phyloP scores from a whole-genome alignment of 2,888 invertebrate genomes.

The Ormyrus rosae region DNA sequence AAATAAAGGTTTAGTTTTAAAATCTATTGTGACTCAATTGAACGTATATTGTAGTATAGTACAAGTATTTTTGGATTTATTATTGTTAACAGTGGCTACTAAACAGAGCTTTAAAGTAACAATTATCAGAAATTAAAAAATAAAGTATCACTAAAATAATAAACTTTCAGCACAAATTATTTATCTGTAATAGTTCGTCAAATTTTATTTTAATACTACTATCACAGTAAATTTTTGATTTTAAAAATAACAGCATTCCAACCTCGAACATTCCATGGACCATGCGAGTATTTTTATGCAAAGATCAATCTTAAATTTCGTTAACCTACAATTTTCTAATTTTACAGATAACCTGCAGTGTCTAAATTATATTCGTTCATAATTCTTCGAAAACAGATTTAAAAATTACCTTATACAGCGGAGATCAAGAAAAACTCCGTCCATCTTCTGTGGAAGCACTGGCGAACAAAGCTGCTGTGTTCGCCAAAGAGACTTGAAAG shows the following conservation, averaged over 20 bases:
- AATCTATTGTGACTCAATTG: background rate
- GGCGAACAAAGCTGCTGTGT: background rate
- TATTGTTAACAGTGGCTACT: constrained; percentile 4
- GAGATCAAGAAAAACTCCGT: constrained; percentile 48
- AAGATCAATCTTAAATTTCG: background rate
- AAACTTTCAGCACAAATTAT: background rate
- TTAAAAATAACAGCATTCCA: constrained; percentile 14
- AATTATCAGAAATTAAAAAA: background rate
- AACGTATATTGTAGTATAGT: background rate
- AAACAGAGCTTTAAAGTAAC: background rate
- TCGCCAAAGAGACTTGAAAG: background rate
- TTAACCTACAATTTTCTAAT: background rate
- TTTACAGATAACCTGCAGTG: background rate
- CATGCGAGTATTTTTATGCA: background rate
- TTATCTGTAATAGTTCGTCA: background rate
- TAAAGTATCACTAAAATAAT: background rate
- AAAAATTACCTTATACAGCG: constrained; percentile 55
- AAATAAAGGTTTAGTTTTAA: background rate
- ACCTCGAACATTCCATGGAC: background rate
- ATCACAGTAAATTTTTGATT: background rate
- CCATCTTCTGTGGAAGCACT: constrained; percentile 54
- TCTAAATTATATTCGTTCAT: background rate
- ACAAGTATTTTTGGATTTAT: background rate
- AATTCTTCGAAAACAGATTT: background rate
- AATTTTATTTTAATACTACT: background rate